Evolutionary conservation across 2,888 invertebrate species (phyloP).

Genomic region (Chrysotoxum bicinctum): DNA sequence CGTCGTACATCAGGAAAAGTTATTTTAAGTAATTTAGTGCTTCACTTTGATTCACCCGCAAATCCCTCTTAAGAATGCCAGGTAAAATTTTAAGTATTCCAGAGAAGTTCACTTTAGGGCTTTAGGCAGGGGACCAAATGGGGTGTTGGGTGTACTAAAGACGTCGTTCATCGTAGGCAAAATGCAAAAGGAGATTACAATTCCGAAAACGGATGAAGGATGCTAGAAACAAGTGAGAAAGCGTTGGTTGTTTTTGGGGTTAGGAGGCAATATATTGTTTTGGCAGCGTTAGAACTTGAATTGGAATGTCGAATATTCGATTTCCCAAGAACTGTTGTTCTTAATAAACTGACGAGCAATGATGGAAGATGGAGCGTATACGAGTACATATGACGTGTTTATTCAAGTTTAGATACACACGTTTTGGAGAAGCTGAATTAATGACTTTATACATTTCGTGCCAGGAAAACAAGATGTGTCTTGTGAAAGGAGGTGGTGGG

Average conservation of each 20-base stretch:
- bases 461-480: conserved; percentile 21
- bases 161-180: conserved; percentile 17
- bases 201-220: conserved; percentile 45
- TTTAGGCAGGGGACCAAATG: conserved; percentile 3
- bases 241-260: not conserved
- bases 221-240: conserved; percentile 3
- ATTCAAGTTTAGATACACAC: conserved; percentile 11
- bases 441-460: conserved; percentile 21
- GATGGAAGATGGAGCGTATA: not conserved
- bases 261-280: not conserved
- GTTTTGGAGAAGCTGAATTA: conserved; percentile 8
- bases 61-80: conserved; percentile 57
- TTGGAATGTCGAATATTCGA: conserved; percentile 54
- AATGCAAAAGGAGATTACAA: conserved; percentile 56
- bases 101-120: conserved; percentile 49
- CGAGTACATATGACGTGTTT: not conserved
- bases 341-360: conserved; percentile 50
- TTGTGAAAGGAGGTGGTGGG: not conserved
- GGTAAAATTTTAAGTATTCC: conserved; percentile 62
- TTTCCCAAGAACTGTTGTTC: conserved; percentile 27
- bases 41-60: conserved; percentile 54
- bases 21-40: conserved; percentile 54
- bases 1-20: conserved; percentile 32
- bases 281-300: conserved; percentile 11
- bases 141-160: not conserved